Conservation (phyloP, 2,113 vertebrate genomes). For the Boulengeromyrus knoepffleri region DNA sequence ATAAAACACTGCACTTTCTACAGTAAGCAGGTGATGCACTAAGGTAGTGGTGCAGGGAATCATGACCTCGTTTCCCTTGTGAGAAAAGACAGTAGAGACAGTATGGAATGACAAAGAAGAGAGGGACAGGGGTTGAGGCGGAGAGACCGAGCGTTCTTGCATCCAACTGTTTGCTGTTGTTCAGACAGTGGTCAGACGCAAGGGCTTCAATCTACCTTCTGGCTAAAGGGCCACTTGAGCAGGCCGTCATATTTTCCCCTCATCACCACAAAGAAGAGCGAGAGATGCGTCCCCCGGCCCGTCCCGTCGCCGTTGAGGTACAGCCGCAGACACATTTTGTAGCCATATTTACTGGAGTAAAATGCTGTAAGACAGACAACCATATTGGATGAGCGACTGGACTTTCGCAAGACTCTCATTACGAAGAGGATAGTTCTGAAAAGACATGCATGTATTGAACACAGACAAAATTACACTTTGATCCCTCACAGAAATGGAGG, state of each 20-base stretch:
- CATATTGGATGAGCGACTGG: neutral
- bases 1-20: neutral
- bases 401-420: neutral
- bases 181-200: neutral
- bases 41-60: neutral
- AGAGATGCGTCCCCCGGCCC: constrained; percentile 79
- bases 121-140: neutral
- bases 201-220: constrained; percentile 66
- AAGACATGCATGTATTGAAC: neutral
- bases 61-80: neutral
- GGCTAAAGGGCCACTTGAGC: constrained; percentile 89
- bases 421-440: neutral
- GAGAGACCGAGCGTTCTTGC: neutral
- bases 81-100: neutral
- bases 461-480: neutral
- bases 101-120: neutral
- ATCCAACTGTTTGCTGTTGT: neutral
- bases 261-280: constrained; percentile 92
- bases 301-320: constrained; percentile 89
- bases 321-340: constrained; percentile 87
- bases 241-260: constrained; percentile 75
- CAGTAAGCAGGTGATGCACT: neutral
- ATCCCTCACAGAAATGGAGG: neutral
- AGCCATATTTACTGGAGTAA: constrained; percentile 88
- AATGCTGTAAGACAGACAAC: constrained; percentile 59